Base-by-base conservation (phyloP, 1,140 invertebrate genomes). In the Stenopsyche tienmushanensis region DNA sequence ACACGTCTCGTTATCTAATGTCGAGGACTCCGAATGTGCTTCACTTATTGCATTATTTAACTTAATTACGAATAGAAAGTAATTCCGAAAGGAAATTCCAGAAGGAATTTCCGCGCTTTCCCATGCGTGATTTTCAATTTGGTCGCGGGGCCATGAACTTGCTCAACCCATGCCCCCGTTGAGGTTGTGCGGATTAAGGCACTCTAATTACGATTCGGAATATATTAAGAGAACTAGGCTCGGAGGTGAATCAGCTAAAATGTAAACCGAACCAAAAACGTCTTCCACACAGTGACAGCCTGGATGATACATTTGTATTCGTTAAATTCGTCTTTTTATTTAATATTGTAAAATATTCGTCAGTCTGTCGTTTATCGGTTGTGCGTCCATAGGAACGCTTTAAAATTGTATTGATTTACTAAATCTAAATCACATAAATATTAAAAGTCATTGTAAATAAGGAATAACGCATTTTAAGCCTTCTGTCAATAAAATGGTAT, bases 11-110 rank as follows among this genome's bases (percentile, higher is more conserved):
- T 25, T 41, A 20, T 57, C 26, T 15, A 57, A 1, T 34, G 50
- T 23, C 50, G 50, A 23, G 9, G 44, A 45, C 44, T 45, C 18
- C 17, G 34, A 41, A 41, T 39, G 26, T 57, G 9, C 9, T 42
- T 41, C 53, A n/a, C 13, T 47, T 47, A 47, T 47, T 47, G 10
- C 44, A 47, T 47, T 47, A 47, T 47, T 47, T 18, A n/a, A 10
- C 53, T 57, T 57, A 57, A 57, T 57, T 57, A 17, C 53, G 3
- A 57, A 23, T 42, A 15, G 53, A 57, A 57, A 57, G 53, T 57
- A 57, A 57, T 57, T 57, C 15, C 15, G 53, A 20, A 23, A 15
- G 50, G 18, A 2, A 53, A 53, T 10, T 5, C 25, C 50, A 53
- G 7, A 53, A 26, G 9, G 24, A 15, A 45, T 45, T 17, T 45